Evolutionary conservation across 2,888 invertebrate genomes (phyloP).

Genomic region (Syritta pipiens): DNA sequence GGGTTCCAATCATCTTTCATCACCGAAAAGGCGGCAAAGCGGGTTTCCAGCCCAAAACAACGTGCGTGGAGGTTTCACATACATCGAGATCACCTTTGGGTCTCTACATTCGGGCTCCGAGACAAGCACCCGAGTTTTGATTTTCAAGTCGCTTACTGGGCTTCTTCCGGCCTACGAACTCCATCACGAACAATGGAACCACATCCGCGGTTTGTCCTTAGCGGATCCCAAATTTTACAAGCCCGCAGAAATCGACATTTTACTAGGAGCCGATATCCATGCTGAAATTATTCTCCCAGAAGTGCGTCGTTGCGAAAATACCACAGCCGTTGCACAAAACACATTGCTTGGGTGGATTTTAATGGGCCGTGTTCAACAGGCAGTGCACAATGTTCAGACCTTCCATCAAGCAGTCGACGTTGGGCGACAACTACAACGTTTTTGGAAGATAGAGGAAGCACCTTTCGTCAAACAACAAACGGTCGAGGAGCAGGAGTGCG

Average conservation of each 20-base stretch:
- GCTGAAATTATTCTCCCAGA: slow-evolving; percentile 2
- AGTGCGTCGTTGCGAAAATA: neutral
- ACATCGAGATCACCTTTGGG: neutral
- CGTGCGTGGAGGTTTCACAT: neutral
- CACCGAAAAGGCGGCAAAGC: neutral
- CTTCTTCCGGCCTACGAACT: slow-evolving; percentile 5
- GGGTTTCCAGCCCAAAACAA: neutral
- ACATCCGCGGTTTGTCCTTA: slow-evolving; percentile 1
- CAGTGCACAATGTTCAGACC: neutral
- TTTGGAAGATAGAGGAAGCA: slow-evolving; percentile 17
- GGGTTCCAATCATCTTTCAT: neutral
- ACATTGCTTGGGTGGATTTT: slow-evolving; percentile 4
- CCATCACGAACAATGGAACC: neutral
- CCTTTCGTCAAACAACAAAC: neutral
- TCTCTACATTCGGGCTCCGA: neutral
- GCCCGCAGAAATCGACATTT: neutral
- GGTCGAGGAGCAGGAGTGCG: neutral
- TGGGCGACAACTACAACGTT: neutral
- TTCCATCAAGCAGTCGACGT: neutral
- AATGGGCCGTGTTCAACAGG: neutral
- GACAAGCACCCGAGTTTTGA: neutral
- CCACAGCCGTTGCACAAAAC: neutral
- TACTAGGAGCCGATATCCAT: slow-evolving; percentile 4
- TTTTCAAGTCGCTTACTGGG: neutral
- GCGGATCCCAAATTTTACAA: slow-evolving; percentile 1